phyloP scores from a whole-genome alignment of 2,113 vertebrate species.

The Turdus rufiventris region DNA sequence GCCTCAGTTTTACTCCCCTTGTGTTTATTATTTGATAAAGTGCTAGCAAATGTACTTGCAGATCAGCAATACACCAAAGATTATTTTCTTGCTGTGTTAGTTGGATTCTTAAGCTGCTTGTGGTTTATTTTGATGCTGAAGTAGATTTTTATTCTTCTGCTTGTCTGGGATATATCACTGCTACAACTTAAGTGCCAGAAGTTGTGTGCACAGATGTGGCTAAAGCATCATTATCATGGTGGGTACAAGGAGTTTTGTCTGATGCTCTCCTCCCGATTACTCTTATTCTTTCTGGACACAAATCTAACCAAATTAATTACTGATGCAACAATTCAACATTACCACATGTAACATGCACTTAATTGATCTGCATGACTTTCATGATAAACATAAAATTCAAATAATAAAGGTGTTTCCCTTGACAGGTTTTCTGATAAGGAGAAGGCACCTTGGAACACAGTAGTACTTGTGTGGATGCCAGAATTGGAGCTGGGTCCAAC shows the following conservation, averaged over 20 bases:
- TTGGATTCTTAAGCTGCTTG: constrained; percentile 47
- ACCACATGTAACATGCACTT: neutral
- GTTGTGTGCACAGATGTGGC: neutral
- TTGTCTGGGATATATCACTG: constrained; percentile 1
- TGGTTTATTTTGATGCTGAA: constrained; percentile 30
- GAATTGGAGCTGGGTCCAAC: neutral
- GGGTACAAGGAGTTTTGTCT: neutral
- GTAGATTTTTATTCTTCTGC: constrained; percentile 13
- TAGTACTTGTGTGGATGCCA: neutral
- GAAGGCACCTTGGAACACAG: neutral
- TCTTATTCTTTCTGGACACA: neutral
- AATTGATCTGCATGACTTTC: neutral
- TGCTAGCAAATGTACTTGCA: constrained; percentile 1
- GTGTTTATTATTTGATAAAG: constrained; percentile 33
- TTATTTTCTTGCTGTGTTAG: constrained; percentile 39
- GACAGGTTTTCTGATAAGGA: neutral
- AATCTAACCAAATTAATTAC: neutral
- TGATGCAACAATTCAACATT: neutral
- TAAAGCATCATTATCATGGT: neutral
- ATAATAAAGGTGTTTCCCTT: neutral
- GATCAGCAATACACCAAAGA: neutral
- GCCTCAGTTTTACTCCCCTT: neutral
- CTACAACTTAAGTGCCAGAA: neutral
- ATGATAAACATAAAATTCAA: neutral
- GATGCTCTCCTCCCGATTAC: neutral